These are phyloP conservation scores for Torymus auratus DNA, from an alignment of 2,888 invertebrate genomes.

Conservation along the genomic window DNA sequence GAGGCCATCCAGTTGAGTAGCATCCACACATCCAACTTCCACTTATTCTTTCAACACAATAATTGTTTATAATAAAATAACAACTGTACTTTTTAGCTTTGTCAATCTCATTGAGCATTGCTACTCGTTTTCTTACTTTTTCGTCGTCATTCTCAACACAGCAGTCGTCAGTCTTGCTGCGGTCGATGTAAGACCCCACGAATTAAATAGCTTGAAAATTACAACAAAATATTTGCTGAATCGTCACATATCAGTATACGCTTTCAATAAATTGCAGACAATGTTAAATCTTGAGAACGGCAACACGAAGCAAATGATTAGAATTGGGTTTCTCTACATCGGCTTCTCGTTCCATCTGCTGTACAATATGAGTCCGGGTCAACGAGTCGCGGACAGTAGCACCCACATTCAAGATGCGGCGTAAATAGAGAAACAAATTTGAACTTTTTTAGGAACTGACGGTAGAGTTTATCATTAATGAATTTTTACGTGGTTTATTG, in stretches of 20 bases:
- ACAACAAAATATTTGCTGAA: too few relatives aligned
- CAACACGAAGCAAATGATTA: constrained; percentile 18
- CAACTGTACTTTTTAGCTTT: not conserved
- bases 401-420: constrained; percentile 7
- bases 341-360: constrained; percentile 31
- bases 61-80: too few relatives aligned
- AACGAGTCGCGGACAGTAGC: constrained; percentile 35
- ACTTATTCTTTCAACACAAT: too few relatives aligned
- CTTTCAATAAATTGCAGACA: constrained; percentile 20
- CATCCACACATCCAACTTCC: too few relatives aligned
- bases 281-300: constrained; percentile 35
- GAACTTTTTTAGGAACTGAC: not conserved
- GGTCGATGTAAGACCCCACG: constrained; percentile 17
- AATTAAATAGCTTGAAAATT: not conserved
- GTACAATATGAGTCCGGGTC: constrained; percentile 36
- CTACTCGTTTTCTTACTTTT: not conserved
- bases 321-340: constrained; percentile 24
- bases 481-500: too few relatives aligned
- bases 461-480: too few relatives aligned
- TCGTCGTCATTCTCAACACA: constrained; percentile 4
- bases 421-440: not conserved
- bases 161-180: constrained; percentile 28
- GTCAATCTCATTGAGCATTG: constrained; percentile 27
- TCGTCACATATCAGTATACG: too few relatives aligned
- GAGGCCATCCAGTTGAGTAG: constrained; percentile 16